phyloP scores from a whole-genome alignment of 2,888 invertebrate genomes.

The Atrina japonica region DNA sequence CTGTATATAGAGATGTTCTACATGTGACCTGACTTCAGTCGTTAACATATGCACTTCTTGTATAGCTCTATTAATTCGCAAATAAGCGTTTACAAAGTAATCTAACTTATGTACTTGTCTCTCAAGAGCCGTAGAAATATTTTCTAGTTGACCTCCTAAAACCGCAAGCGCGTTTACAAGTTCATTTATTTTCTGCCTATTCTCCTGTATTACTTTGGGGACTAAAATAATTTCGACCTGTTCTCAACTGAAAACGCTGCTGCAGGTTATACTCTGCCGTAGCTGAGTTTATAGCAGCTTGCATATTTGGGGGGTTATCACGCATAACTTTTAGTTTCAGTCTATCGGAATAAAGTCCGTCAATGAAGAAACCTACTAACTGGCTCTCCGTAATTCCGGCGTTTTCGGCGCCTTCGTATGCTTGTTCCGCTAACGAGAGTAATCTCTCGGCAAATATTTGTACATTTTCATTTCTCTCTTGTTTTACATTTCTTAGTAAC shows the following conservation, averaged over 20 bases:
- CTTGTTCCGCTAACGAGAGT: conserved; percentile 29
- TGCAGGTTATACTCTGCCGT: conserved; percentile 33
- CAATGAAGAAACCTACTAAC: conserved; percentile 38
- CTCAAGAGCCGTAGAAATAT: too few relatives aligned
- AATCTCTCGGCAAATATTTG: conserved; percentile 43
- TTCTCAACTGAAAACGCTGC: conserved; percentile 32
- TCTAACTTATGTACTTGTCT: too few relatives aligned
- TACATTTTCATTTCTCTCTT: conserved; percentile 36
- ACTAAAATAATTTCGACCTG: not conserved
- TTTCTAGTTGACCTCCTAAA: too few relatives aligned
- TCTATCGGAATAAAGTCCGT: conserved; percentile 30
- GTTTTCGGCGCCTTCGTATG: conserved; percentile 2
- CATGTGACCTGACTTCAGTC: too few relatives aligned
- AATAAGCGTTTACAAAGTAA: too few relatives aligned
- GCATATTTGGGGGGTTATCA: conserved; percentile 28
- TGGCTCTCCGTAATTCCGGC: conserved; percentile 19
- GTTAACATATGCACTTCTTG: too few relatives aligned
- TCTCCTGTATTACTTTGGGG: not conserved
- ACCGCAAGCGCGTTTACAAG: too few relatives aligned
- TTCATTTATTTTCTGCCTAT: conserved; percentile 32
- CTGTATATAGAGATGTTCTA: too few relatives aligned
- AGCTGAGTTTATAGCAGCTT: conserved; percentile 27
- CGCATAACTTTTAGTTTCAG: conserved; percentile 45
- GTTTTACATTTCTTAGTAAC: conserved; percentile 33
- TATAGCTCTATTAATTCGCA: too few relatives aligned